Evolutionary conservation across 1,140 invertebrate genomes (phyloP).

Genomic region (Phthorimaea operculella): DNA sequence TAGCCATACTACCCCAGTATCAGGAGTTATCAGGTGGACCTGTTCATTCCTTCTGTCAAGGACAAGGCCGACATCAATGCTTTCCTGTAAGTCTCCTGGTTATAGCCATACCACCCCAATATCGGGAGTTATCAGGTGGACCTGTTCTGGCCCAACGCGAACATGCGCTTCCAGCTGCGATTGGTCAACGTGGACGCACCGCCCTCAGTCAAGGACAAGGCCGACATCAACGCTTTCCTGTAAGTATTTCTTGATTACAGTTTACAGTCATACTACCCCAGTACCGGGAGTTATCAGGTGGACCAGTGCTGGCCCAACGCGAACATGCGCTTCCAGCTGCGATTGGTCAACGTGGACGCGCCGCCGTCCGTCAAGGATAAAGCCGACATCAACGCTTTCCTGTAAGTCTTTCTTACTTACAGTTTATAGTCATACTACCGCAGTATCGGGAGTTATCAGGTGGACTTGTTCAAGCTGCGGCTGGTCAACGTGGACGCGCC

Average conservation of each 20-base stretch:
- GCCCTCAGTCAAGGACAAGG: conserved; percentile 68
- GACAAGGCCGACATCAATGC: conserved; percentile 72
- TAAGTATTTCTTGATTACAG: conserved; percentile 52
- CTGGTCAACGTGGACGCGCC: conserved; percentile 74
- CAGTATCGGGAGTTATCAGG: too few relatives aligned
- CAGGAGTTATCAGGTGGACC: too few relatives aligned
- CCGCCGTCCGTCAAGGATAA: conserved; percentile 69
- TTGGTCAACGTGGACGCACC: conserved; percentile 74
- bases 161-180: conserved; percentile 79
- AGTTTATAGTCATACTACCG: too few relatives aligned
- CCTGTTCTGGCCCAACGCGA: conserved; percentile 80
- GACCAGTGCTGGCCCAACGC: conserved; percentile 80
- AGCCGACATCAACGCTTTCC: conserved; percentile 77
- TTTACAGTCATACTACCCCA: background rate
- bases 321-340: conserved; percentile 79
- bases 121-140: too few relatives aligned
- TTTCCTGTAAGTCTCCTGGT: background rate
- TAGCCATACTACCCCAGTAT: background rate
- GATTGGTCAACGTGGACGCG: conserved; percentile 73
- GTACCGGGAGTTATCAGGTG: too few relatives aligned
- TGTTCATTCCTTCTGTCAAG: too few relatives aligned
- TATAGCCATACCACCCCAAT: too few relatives aligned
- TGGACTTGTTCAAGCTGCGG: conserved; percentile 83
- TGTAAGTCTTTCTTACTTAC: conserved; percentile 65
- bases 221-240: conserved; percentile 74